Base-by-base conservation (phyloP, 1,140 invertebrate genomes). In the Trichonephila inaurata region DNA sequence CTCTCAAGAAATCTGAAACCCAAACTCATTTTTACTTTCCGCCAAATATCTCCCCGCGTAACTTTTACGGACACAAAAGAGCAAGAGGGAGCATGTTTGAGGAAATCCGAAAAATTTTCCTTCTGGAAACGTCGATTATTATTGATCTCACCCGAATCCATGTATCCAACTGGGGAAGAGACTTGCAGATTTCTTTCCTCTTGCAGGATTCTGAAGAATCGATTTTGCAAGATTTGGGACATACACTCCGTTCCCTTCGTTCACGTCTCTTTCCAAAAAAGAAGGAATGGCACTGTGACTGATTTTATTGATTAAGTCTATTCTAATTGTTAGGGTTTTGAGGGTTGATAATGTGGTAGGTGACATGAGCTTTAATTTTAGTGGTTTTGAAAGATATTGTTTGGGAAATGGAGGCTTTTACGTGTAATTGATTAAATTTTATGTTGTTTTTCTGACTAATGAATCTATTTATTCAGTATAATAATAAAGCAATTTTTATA, bases 61-160 rank as follows among this genome's bases (percentile, higher is more conserved):
- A 77, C 72, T 77, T 77, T 16, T 33, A 40, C 24, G 18, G 33
- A 28, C 33, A 77, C 72, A 77, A 77, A 77, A 77, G 72, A 77
- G 72, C 12, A n/a, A 69, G 51, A 51, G 51, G 51, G 51, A 77
- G 72, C 19, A 28, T 77, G 72, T 77, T 40, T 33, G 72, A 77
- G 72, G 72, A 77, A 77, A 77, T 77, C 72, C 72, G 72, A 77
- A 77, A 77, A 77, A 19, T 64, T 77, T 77, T 77, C 28, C 28
- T 77, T 40, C 28, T 33, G 72, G 72, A 40, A 19, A 77, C 72
- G 72, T 77, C 72, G 72, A 77, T 77, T 28, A 33, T 77, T 77
- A 77, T 77, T 77, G 72, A 77, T 77, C 28, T 77, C 21, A 19
- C 28, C 28, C 18, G 28, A 77, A 77, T 77, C 72, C 72, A 40